These are phyloP conservation scores for Pogoniulus pusillus DNA, from an alignment of 2,797 vertebrate genomes.

Conservation along the genomic window DNA sequence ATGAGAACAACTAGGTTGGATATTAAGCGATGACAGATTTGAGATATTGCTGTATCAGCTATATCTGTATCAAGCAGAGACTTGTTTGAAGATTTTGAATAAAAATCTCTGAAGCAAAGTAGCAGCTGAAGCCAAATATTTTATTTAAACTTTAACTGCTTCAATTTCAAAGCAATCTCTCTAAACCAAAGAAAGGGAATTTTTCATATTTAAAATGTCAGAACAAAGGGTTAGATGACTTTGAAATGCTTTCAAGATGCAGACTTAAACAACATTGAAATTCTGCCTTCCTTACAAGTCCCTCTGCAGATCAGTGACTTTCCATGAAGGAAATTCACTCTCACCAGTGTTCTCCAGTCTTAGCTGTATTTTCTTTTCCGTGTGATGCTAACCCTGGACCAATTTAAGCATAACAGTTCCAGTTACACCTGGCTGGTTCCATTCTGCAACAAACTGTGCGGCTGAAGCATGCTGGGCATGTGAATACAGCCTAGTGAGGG, in stretches of 20 bases:
- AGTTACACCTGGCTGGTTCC: background rate
- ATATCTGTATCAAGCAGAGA: background rate
- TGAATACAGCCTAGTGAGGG: background rate
- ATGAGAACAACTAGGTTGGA: background rate
- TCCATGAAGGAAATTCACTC: background rate
- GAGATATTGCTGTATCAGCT: background rate
- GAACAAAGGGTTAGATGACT: background rate
- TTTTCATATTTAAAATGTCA: background rate
- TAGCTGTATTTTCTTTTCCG: background rate
- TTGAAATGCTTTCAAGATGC: background rate
- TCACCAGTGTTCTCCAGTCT: background rate
- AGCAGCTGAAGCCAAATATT: background rate
- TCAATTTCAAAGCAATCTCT: background rate
- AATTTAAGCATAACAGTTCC: background rate
- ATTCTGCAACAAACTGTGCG: background rate
- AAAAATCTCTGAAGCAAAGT: background rate
- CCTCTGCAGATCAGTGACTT: background rate
- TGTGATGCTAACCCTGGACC: background rate
- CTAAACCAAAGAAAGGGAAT: background rate
- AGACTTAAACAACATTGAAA: background rate
- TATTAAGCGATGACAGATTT: background rate
- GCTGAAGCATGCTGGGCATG: rapidly evolving
- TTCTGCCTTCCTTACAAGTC: background rate
- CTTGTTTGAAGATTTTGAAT: background rate
- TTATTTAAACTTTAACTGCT: background rate